These are phyloP conservation scores for Drosophila kohkoa DNA, from an alignment of 1,140 invertebrate species.

Conservation along the genomic window DNA sequence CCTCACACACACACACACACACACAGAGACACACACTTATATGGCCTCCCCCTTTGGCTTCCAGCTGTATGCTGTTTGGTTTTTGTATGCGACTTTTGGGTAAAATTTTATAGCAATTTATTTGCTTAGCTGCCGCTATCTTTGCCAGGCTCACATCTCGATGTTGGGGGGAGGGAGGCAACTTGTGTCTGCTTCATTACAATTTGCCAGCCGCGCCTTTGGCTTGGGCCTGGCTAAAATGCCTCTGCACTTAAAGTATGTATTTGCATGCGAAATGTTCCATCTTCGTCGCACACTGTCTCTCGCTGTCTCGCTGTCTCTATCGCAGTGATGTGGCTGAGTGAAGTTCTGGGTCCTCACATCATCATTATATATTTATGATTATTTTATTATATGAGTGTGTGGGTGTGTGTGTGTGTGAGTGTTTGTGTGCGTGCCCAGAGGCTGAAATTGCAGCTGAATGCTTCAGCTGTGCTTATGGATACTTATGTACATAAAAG, in stretches of 20 bases:
- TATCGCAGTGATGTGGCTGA: constrained; percentile 2
- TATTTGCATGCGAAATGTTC: constrained; percentile 37
- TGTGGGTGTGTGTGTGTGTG: constrained; percentile 17
- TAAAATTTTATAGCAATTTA: constrained; percentile 82
- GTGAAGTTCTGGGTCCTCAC: constrained; percentile 54
- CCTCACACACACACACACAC: neutral
- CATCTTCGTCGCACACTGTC: neutral
- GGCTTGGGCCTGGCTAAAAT: constrained; percentile 25
- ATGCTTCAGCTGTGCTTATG: constrained; percentile 22
- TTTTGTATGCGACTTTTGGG: constrained; percentile 79
- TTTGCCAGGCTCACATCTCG: constrained; percentile 30
- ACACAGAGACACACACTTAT: neutral
- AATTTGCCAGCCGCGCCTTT: constrained; percentile 31
- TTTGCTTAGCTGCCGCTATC: constrained; percentile 64
- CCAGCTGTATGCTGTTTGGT: constrained; percentile 45
- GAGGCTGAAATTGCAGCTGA: constrained; percentile 36
- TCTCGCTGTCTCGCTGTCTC: neutral
- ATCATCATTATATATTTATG: constrained; percentile 82
- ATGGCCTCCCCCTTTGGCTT: constrained; percentile 16
- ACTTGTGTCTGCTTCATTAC: constrained; percentile 41
- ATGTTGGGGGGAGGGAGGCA: neutral
- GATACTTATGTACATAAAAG: constrained; percentile 28
- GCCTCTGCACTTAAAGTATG: constrained; percentile 40
- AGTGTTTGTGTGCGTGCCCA: constrained; percentile 39
- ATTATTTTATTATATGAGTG: constrained; percentile 76